Percentiles rank a stretch among this genome's conserved stretches.
Evolutionary conservation across 2,113 vertebrate genomes (phyloP).

Genomic region (Psilopogon haemacephalus): DNA sequence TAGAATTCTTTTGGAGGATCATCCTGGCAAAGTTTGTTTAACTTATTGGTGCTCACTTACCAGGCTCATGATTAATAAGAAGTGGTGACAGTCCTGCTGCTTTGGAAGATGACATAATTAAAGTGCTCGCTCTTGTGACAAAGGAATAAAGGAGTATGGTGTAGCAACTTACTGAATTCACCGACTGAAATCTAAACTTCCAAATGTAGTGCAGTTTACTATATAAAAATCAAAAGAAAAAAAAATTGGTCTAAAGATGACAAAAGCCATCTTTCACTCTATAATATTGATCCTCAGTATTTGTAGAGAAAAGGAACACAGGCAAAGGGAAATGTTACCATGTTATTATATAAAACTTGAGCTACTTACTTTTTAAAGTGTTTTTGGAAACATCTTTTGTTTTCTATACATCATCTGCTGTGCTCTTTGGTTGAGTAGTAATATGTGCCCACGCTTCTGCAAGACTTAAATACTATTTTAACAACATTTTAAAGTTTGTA

Average conservation of each 20-base stretch:
- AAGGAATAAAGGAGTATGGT: not conserved
- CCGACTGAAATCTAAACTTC: not conserved
- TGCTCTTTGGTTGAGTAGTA: not conserved
- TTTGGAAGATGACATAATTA: not conserved
- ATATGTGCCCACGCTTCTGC: not conserved
- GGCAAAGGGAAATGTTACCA: not conserved
- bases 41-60: not conserved
- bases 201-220: not conserved
- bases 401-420: not conserved
- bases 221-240: not conserved
- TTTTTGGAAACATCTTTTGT: not conserved
- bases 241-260: not conserved
- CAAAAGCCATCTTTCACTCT: not conserved
- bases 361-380: not conserved
- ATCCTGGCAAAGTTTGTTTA: not conserved
- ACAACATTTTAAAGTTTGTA: not conserved
- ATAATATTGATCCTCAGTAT: not conserved
- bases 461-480: not conserved
- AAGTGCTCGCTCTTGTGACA: not conserved
- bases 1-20: not conserved
- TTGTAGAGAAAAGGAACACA: not conserved
- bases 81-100: not conserved
- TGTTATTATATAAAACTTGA: not conserved
- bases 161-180: accelerated
- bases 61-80: not conserved